Evolutionary conservation across 2,888 invertebrate species (phyloP).

Genomic region (Ethmia dodecea): DNA sequence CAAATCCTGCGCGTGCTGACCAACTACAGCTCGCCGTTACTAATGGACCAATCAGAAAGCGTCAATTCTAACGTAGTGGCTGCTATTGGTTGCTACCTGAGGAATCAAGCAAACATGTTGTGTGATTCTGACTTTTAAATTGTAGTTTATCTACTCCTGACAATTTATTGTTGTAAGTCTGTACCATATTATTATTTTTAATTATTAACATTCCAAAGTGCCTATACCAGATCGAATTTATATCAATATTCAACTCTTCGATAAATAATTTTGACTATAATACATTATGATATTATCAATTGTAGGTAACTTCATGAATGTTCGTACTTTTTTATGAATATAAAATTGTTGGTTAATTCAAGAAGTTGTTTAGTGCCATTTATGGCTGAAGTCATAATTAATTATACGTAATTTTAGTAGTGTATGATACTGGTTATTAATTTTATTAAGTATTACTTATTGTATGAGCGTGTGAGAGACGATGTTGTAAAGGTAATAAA

Average conservation of each 20-base stretch:
- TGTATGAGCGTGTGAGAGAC: slow-evolving; percentile 54
- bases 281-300: too few relatives aligned
- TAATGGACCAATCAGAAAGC: slow-evolving; percentile 28
- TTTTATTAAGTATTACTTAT: slow-evolving; percentile 66
- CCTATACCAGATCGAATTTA: slow-evolving; percentile 40
- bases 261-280: slow-evolving; percentile 9
- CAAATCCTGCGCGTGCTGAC: slow-evolving; percentile 80
- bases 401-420: slow-evolving; percentile 28
- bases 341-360: neutral
- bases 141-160: too few relatives aligned
- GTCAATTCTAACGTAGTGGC: slow-evolving; percentile 17
- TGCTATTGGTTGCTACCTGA: slow-evolving; percentile 10
- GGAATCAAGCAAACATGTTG: too few relatives aligned
- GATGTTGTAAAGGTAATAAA: slow-evolving; percentile 57
- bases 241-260: slow-evolving; percentile 9
- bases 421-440: slow-evolving; percentile 32
- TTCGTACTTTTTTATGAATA: too few relatives aligned
- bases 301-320: slow-evolving; percentile 8
- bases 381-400: slow-evolving; percentile 46
- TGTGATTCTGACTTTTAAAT: slow-evolving; percentile 15
- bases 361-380: slow-evolving; percentile 47
- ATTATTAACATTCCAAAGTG: slow-evolving; percentile 24
- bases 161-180: slow-evolving; percentile 8
- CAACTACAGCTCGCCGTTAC: slow-evolving; percentile 30
- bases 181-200: slow-evolving; percentile 1